Base-by-base conservation (phyloP, 2,888 invertebrate species). In the Zaprionus bogoriensis region DNA sequence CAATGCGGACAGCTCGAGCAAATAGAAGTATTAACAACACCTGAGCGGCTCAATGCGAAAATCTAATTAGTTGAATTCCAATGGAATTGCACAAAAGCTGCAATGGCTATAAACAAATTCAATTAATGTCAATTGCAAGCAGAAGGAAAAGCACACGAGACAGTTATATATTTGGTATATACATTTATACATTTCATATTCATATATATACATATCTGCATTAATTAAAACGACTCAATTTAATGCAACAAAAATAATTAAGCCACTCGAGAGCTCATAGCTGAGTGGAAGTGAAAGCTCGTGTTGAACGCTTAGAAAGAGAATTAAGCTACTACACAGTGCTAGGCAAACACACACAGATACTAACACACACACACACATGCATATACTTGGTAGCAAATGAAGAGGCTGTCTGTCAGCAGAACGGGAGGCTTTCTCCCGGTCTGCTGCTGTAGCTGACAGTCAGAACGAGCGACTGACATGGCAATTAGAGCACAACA, bases 401-500 rank as follows among this genome's bases (percentile, higher is more conserved):
- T 62, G 76, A 76, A 73, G 58, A 59, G 61, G 41, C 48, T 62
- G 71, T 77, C 82, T 17, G 61, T 55, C 63, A 67, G 57, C 53
- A 58, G 51, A 36, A n/a, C n/a, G n/a, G n/a, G n/a, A n/a, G n/a
- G n/a, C n/a, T n/a, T n/a, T n/a, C n/a, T n/a, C 17, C 20, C 38
- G 22, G 38, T 55, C 27, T 54, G 63, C 20, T 59, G 45, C 28
- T 59, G 53, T 57, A 51, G 60, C 65, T 59, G 70, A 74, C 80
- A 80, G 86, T 86, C 87, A 74, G 63, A 65, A 52, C 68, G 47
- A 65, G 54, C 68, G 47, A 48, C 84, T 86, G 80, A 86, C 80
- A 83, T 61, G 81, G 80, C 80, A 86, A 80, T 80, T 86, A 80
- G 84, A 83, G 44, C 71, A 72, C 65, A 82, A 68, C 80, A 80